A percentile compares a stretch with the other conserved stretches of the same genome.
Evolutionary conservation across 2,113 vertebrate species (phyloP).

Genomic region (Centropristis striata): DNA sequence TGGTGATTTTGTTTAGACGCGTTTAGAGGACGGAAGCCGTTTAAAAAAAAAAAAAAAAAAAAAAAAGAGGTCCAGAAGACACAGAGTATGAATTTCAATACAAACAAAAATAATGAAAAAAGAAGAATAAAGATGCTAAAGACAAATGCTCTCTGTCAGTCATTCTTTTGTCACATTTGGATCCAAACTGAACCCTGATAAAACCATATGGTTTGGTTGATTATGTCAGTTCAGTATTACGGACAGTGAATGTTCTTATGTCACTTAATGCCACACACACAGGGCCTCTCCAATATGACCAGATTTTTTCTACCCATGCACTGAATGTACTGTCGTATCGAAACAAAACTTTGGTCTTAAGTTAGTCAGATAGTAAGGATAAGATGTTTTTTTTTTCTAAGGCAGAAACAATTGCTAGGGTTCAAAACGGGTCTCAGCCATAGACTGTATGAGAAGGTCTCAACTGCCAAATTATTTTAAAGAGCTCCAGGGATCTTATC

Average conservation of each 20-base stretch:
- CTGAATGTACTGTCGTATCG: too few species aligned
- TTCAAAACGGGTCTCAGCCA: too few species aligned
- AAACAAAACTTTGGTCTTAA: too few species aligned
- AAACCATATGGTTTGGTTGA: neutral
- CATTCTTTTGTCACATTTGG: slow-evolving; percentile 20
- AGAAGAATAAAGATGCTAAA: slow-evolving; percentile 83
- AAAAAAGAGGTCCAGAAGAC: slow-evolving; percentile 69
- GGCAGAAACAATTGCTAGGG: too few species aligned
- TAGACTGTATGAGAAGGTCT: too few species aligned
- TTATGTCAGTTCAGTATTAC: neutral
- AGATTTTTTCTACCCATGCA: neutral
- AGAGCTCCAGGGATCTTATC: too few species aligned
- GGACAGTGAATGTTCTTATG: neutral
- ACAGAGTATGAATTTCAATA: slow-evolving; percentile 80
- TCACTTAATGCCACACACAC: neutral
- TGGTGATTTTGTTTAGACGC: slow-evolving; percentile 75
- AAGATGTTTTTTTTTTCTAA: too few species aligned
- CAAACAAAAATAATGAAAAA: slow-evolving; percentile 83
- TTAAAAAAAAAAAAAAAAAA: slow-evolving; percentile 37
- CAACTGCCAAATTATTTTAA: too few species aligned
- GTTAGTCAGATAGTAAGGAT: too few species aligned
- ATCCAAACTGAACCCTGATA: neutral
- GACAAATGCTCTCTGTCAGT: slow-evolving; percentile 43
- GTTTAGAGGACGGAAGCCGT: slow-evolving; percentile 72
- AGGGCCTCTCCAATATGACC: neutral